Evolutionary conservation across 2,888 invertebrate species (phyloP).

Genomic region (Phengaris arion): DNA sequence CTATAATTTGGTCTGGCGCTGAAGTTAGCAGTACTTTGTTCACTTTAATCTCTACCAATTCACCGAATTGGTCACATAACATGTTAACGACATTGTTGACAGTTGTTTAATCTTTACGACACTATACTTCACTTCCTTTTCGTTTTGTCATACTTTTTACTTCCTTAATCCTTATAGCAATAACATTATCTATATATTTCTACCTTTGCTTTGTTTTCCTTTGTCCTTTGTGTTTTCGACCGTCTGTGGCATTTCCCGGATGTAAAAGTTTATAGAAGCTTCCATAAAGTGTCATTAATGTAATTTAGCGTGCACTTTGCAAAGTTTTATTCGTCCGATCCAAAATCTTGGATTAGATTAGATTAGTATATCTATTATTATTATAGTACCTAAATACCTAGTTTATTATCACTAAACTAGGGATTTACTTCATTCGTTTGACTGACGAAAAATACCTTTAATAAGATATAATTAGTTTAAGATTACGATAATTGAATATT

Average conservation of each 20-base stretch:
- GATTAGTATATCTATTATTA: background rate
- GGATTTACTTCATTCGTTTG: background rate
- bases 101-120: background rate
- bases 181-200: background rate
- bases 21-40: background rate
- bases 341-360: background rate
- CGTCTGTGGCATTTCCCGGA: slow-evolving; percentile 9
- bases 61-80: background rate
- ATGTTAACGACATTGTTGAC: background rate
- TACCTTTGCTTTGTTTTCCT: slow-evolving; percentile 12
- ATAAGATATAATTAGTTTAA: background rate
- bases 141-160: slow-evolving; percentile 5
- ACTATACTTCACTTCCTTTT: background rate
- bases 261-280: slow-evolving; percentile 10
- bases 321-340: background rate
- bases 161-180: slow-evolving; percentile 6
- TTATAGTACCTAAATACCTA: background rate
- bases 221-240: slow-evolving; percentile 8
- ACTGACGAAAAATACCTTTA: background rate
- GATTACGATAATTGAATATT: slow-evolving; percentile 20
- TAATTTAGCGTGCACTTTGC: background rate
- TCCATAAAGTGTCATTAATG: background rate
- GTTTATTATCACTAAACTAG: background rate
- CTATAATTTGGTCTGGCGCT: background rate
- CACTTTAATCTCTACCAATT: no score